Evolutionary conservation across 1,140 invertebrate species (phyloP), one percentile per base, ranked within the genome.

Genomic region (Pararge aegeria): DNA sequence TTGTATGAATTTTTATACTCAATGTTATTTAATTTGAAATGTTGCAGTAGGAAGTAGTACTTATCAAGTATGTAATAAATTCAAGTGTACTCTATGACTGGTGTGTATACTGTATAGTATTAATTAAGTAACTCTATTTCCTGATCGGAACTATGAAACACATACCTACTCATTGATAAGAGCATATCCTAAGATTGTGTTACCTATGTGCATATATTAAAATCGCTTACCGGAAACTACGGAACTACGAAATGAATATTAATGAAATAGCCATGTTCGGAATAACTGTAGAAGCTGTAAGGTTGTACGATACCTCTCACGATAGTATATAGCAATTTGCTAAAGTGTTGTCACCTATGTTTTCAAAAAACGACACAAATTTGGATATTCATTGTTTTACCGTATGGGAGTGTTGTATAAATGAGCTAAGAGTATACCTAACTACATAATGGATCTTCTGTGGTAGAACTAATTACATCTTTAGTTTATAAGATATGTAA

Each of bases 131-230:
- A 1, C 27, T 27, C 27, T 4, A 27, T 27, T 27, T 1, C 27
- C 27, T 4, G 4, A 7, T 1, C 4, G 5, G 3, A 27, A 1
- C 27, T 7, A 27, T 9, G n/a, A n/a, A n/a, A n/a, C n/a, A n/a
- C n/a, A n/a, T n/a, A n/a, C n/a, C 5, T 27, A n/a, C 30, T 34
- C n/a, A 34, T 34, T 6, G 30, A 34, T 7, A 34, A 12, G 10
- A 34, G 18, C 16, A 42, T 15, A 42, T 13, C 38, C 13, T 42
- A 16, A 42, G 38, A 42, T 42, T 42, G 38, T 13, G 16, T 42
- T 18, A 42, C 18, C 38, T 42, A 42, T 42, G 16, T 42, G 38
- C 16, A 42, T 42, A 42, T 18, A 15, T 15, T 42, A 42, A 42
- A 42, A 42, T 9, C 13, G 38, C 18, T 42, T 2, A 5, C 30